phyloP scores from a whole-genome alignment of 2,113 vertebrate genomes.

The Trichechus manatus region DNA sequence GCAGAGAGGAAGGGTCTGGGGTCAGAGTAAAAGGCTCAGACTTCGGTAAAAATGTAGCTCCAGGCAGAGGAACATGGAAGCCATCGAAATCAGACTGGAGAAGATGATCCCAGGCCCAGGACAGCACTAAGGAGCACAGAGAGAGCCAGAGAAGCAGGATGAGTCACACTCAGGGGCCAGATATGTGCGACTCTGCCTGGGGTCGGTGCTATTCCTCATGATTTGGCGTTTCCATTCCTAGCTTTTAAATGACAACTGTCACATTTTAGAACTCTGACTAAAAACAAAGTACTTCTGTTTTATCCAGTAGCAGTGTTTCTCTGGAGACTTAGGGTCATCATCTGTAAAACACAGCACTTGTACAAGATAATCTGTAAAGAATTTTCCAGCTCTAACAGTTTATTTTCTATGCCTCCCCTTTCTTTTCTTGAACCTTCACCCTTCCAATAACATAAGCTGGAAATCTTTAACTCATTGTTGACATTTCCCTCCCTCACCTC shows the following conservation, averaged over 20 bases:
- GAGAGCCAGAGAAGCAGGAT: background rate
- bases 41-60: background rate
- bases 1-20: background rate
- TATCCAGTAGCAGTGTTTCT: background rate
- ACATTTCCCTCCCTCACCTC: background rate
- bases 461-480: conserved; percentile 3
- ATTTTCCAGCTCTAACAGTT: background rate
- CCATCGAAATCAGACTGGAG: background rate
- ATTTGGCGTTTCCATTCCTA: background rate
- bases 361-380: background rate
- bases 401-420: background rate
- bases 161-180: background rate
- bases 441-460: background rate
- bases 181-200: background rate
- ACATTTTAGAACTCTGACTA: background rate
- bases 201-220: background rate
- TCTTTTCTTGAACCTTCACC: background rate
- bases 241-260: background rate
- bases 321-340: background rate
- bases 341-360: background rate
- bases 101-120: background rate
- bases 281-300: background rate
- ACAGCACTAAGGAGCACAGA: background rate
- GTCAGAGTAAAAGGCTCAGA: background rate
- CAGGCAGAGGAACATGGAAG: background rate